Evolutionary conservation across 2,888 invertebrate species (phyloP).

Genomic region (Muschampia plurimacula): DNA sequence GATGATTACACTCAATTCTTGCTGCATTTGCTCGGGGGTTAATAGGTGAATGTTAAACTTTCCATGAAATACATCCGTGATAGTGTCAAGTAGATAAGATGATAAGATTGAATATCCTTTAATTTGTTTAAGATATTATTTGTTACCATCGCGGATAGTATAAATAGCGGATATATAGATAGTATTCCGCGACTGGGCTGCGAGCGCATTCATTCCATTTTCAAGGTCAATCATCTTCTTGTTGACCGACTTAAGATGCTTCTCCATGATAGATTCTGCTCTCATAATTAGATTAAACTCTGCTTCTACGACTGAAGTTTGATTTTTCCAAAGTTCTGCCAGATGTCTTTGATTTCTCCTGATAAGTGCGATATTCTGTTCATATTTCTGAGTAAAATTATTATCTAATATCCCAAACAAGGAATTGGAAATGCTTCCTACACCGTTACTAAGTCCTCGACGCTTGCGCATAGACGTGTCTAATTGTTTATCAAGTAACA

Average conservation of each 20-base stretch:
- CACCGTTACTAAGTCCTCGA: conserved; percentile 44
- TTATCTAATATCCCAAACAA: conserved; percentile 45
- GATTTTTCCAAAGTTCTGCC: not conserved
- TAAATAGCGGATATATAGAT: not conserved
- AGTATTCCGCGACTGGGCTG: not conserved
- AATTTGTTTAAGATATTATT: not conserved
- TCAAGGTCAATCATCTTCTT: too few species aligned
- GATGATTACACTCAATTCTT: conserved; percentile 2
- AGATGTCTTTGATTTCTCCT: not conserved
- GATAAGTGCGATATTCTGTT: not conserved
- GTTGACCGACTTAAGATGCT: not conserved
- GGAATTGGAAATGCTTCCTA: conserved; percentile 39
- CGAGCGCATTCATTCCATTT: too few species aligned
- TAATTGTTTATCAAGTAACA: conserved; percentile 37
- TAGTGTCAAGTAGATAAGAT: conserved; percentile 1
- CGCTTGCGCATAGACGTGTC: conserved; percentile 20
- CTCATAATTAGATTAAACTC: not conserved
- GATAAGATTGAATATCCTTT: conserved; percentile 5
- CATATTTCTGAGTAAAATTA: conserved; percentile 28
- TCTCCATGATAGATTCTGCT: not conserved
- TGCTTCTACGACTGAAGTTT: not conserved
- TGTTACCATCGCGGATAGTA: not conserved
- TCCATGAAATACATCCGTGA: conserved; percentile 10
- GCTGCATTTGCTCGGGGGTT: conserved; percentile 18
- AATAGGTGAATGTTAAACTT: not conserved